A percentile compares a stretch with the other conserved stretches of the same genome.
These are phyloP conservation scores for Anguilla megastoma DNA, from an alignment of 2,797 vertebrate species.

Conservation along the genomic window DNA sequence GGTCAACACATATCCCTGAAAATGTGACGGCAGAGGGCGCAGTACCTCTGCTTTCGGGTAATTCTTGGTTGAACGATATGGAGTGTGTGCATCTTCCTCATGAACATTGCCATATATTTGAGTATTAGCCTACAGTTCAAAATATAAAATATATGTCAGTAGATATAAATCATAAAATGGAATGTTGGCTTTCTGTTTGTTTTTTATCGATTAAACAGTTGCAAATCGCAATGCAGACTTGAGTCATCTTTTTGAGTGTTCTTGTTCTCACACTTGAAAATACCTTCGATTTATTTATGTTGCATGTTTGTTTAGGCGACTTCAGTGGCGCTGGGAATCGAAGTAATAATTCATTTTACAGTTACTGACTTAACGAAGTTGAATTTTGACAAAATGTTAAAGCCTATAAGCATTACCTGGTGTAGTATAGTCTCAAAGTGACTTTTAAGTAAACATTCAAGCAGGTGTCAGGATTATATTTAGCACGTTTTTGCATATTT, in stretches of 20 bases:
- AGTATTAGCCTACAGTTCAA: not conserved
- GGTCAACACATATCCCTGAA: not conserved
- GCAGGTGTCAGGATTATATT: not conserved
- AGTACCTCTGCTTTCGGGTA: conserved; percentile 28
- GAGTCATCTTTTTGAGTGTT: not conserved
- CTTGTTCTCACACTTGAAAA: not conserved
- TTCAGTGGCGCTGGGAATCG: not conserved
- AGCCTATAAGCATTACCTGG: not conserved
- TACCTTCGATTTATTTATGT: not conserved
- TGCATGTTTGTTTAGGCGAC: not conserved
- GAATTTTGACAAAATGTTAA: not conserved
- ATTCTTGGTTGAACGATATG: not conserved
- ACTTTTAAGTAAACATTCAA: not conserved
- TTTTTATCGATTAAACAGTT: not conserved
- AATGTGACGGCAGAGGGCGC: conserved; percentile 66
- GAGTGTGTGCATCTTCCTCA: not conserved
- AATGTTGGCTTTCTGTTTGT: not conserved
- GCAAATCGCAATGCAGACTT: not conserved
- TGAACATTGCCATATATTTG: not conserved
- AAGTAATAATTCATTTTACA: not conserved
- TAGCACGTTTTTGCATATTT: not conserved
- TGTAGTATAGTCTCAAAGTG: not conserved
- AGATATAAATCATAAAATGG: not conserved
- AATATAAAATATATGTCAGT: not conserved
- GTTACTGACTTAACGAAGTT: not conserved